Conservation (phyloP, 2,797 vertebrate species). For the Micropoecilia bifurca region DNA sequence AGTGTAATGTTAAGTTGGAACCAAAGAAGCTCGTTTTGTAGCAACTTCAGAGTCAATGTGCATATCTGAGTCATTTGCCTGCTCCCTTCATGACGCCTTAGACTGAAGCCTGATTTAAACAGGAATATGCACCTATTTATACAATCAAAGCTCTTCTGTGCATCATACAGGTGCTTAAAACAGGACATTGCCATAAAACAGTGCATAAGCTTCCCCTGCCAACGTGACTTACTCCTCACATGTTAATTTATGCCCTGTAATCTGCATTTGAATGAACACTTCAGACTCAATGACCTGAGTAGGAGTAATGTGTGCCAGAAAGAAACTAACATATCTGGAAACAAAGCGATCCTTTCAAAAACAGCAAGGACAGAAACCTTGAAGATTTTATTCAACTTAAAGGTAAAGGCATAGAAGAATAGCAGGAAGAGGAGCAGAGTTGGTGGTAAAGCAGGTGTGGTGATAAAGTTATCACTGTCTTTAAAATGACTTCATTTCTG, state of each 20-base stretch:
- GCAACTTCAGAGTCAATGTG: background rate
- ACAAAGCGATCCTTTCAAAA: constrained; percentile 16
- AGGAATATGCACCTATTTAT: background rate
- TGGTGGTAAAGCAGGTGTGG: background rate
- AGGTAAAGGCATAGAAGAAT: constrained; percentile 1
- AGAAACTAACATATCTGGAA: constrained; percentile 4
- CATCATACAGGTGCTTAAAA: background rate
- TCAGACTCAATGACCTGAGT: constrained; percentile 4
- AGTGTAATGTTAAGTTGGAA: background rate
- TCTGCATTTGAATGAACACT: constrained; percentile 1
- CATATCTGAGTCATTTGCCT: background rate
- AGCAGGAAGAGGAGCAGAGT: constrained; percentile 16
- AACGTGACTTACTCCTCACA: background rate
- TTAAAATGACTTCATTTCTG: background rate
- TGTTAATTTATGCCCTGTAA: constrained; percentile 3
- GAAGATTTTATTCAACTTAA: constrained; percentile 17
- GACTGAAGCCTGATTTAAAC: background rate
- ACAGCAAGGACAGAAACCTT: background rate
- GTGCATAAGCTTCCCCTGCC: background rate
- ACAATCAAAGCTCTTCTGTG: background rate
- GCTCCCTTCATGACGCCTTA: background rate
- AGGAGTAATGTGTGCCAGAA: background rate
- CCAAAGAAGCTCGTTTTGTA: background rate
- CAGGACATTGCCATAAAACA: background rate
- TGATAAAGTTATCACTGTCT: constrained; percentile 6